Base-by-base conservation (phyloP, 2,888 invertebrate genomes). In the Patella ulyssiponensis region DNA sequence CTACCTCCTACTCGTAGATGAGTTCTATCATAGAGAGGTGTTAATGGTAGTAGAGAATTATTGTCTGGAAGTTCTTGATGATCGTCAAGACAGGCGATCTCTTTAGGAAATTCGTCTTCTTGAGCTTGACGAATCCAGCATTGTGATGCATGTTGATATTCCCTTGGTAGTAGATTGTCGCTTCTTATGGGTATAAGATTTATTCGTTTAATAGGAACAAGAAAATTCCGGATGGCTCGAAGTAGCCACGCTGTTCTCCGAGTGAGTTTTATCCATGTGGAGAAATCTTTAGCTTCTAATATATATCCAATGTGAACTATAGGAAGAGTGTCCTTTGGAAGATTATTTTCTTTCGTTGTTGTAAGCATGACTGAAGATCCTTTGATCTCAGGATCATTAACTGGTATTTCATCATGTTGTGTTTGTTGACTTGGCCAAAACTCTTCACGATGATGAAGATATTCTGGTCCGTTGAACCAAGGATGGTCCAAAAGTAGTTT, bases 11-110 rank as follows among this genome's bases (percentile, higher is more conserved):
- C 23, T 14, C 73, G 51, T 9, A 73, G 51, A 23, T 54, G 73
- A 23, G 20, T 56, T 54, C 73, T 58, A 73, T 73, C 73, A 54
- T 53, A 73, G 17, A 56, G 5, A 11, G 73, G 73, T 54, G 73
- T 54, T 15, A 73, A 56, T 52, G 73, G 73, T 3, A 73, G 73
- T 54, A 73, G 23, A 11, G 27, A 54, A 56, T 58, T 73, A 27
- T 54, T 54, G n/a, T 54, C 11, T 14, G 73, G 73, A 54, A 73
- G 11, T 14, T 17, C 23, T 73, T 58, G n/a, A n/a, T n/a, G n/a
- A n/a, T n/a, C n/a, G n/a, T n/a, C n/a, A n/a, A n/a, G n/a, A n/a
- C n/a, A n/a, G n/a, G n/a, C n/a, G n/a, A n/a, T n/a, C n/a, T n/a
- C n/a, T 44, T n/a, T n/a, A 72, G 17, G 51, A 72, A 72, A 72